A percentile compares a stretch with the other conserved stretches of the same genome.
These are phyloP conservation scores for Pseudochirops cupreus DNA, from an alignment of 2,797 vertebrate genomes.

Conservation along the genomic window DNA sequence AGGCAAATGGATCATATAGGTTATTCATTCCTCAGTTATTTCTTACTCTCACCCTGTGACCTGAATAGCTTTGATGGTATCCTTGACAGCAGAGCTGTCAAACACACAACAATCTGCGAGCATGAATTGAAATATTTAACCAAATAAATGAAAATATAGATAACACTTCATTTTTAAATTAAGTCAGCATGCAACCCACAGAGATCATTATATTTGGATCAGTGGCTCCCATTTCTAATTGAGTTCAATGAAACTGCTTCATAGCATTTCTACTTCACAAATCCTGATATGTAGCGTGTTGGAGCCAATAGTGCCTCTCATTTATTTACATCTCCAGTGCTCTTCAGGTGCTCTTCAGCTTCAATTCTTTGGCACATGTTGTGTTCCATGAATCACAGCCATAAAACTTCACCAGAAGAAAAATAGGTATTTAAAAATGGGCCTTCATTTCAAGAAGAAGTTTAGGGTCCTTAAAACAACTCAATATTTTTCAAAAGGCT, in stretches of 20 bases:
- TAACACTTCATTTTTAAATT: neutral
- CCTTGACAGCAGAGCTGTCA: neutral
- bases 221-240: neutral
- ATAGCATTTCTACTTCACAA: neutral
- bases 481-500: neutral
- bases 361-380: neutral
- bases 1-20: neutral
- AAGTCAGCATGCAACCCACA: neutral
- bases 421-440: neutral
- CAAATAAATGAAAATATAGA: neutral
- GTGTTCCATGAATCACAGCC: neutral
- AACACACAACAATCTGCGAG: neutral
- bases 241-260: neutral
- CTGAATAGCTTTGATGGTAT: neutral
- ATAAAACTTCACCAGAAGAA: neutral
- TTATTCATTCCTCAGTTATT: neutral
- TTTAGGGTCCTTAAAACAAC: neutral
- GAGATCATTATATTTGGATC: neutral
- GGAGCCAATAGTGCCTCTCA: neutral
- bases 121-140: neutral
- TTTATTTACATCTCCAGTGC: neutral
- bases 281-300: neutral
- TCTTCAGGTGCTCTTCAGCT: neutral
- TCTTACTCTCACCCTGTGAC: neutral
- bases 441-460: neutral